Base-by-base conservation (phyloP, 2,797 vertebrate genomes). In the Sparus aurata region DNA sequence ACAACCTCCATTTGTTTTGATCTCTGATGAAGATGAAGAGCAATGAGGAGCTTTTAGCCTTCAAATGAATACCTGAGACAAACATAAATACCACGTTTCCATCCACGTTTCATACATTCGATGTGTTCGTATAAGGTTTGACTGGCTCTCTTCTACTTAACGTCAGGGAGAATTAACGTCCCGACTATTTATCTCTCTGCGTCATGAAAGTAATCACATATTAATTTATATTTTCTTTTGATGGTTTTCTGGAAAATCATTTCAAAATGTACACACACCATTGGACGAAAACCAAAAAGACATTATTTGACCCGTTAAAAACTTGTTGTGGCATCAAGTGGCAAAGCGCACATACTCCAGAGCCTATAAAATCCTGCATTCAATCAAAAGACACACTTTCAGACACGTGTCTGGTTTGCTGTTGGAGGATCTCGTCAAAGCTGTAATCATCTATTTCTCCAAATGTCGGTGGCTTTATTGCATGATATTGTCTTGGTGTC, bases 401-500 rank as follows among this genome's bases (percentile, higher is more conserved):
- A 25, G 11, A 45, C 34, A 11, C 2, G 0, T 45, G 23, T 63
- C 6, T 64, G 10, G 34, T 50, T 50, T 55, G 22, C 15, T 61
- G 22, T 55, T 58, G 41, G 55, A 45, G 11, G n/a, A 25, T 55
- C 25, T 57, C 41, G 5, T 66, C 15, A 63, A 64, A 69, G 15
- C 41, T 64, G 52, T 20, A n/a, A 34, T 47, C 5, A 25, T 63
- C 57, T 41, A 23, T 67, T 49, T 72, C 22, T 47, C 53, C 22
- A 52, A 38, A n/a, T 41, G 18, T 41, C 23, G 38, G 30, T 73
- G 63, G 57, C 8, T 1, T 46, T 17, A 10, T 53, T 86, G 87
- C 85, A 82, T 73, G 81, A 41, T 22, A 4, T 41, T 57, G 46
- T 18, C 17, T 75, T 45, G 1, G 49, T 13, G 12, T 65, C 10